These are phyloP conservation scores for Morinoia aosen DNA, from an alignment of 2,888 invertebrate species.

Conservation along the genomic window DNA sequence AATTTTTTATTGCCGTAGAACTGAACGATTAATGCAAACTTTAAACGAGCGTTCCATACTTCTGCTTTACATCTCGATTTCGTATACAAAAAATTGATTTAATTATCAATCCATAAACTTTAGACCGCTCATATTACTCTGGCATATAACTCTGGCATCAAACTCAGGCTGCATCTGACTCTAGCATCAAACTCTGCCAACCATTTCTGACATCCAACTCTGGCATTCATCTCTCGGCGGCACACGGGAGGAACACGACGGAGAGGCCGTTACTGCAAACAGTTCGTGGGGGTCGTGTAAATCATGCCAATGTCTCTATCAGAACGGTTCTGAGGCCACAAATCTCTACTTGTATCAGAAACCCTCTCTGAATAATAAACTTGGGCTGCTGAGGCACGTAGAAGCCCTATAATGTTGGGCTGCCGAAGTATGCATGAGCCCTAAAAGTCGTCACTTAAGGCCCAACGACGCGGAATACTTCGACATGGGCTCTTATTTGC, in stretches of 20 bases:
- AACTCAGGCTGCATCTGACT: no score
- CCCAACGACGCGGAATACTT: background rate
- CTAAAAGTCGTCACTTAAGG: no score
- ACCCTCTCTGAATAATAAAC: background rate
- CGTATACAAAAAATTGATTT: no score
- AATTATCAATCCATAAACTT: no score
- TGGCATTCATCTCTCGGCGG: background rate
- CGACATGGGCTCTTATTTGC: background rate
- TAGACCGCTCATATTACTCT: no score
- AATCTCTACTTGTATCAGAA: conserved; percentile 1
- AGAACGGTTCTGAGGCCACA: background rate
- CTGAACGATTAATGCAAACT: no score
- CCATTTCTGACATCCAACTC: background rate
- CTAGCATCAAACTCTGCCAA: background rate
- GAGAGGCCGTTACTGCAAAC: background rate
- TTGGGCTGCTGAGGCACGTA: background rate
- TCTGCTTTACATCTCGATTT: no score
- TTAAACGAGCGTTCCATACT: no score
- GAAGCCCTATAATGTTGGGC: no score
- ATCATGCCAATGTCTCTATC: conserved; percentile 35
- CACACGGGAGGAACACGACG: background rate
- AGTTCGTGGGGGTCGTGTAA: background rate
- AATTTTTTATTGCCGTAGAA: no score
- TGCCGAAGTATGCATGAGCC: background rate
- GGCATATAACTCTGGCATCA: no score